A percentile compares a stretch with the other conserved stretches of the same genome.
These are phyloP conservation scores for Melipona beecheii DNA, from an alignment of 2,888 invertebrate genomes.

Conservation along the genomic window DNA sequence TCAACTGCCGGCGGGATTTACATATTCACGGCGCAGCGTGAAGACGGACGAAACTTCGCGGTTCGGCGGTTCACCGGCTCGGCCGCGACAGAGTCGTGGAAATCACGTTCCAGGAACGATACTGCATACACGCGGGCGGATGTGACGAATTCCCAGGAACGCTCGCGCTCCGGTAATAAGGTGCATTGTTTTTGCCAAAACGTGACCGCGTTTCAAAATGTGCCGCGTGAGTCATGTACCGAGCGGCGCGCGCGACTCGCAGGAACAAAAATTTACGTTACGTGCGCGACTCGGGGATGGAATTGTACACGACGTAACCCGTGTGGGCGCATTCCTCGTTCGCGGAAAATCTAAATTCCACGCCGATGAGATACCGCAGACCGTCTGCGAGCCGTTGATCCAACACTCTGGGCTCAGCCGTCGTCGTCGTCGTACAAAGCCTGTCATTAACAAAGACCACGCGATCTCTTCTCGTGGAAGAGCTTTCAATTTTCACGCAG, in stretches of 20 bases:
- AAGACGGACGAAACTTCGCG: not conserved
- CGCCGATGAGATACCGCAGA: slow-evolving; percentile 56
- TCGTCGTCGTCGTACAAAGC: slow-evolving; percentile 29
- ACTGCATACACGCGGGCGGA: slow-evolving; percentile 8
- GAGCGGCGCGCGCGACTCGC: not conserved
- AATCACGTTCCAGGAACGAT: slow-evolving; percentile 18
- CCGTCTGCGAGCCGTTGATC: slow-evolving; percentile 50
- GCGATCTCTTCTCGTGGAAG: slow-evolving; percentile 35
- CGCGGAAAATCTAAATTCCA: slow-evolving; percentile 64
- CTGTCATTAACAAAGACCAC: slow-evolving; percentile 20
- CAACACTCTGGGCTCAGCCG: slow-evolving; percentile 45
- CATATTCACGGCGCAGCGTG: not conserved
- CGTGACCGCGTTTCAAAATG: slow-evolving; percentile 73
- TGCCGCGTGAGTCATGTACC: slow-evolving; percentile 65
- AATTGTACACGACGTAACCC: slow-evolving; percentile 51
- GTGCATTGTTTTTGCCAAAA: slow-evolving; percentile 76
- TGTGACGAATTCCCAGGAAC: slow-evolving; percentile 41
- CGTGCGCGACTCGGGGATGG: slow-evolving; percentile 66
- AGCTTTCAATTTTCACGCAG: slow-evolving; percentile 12
- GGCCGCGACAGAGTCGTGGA: not conserved
- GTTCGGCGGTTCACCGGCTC: not conserved
- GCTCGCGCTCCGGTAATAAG: slow-evolving; percentile 66
- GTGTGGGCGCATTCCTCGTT: slow-evolving; percentile 59
- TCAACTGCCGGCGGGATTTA: not conserved
- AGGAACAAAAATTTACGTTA: slow-evolving; percentile 50